phyloP scores from a whole-genome alignment of 2,797 vertebrate genomes.

The Urosaurus nigricauda region DNA sequence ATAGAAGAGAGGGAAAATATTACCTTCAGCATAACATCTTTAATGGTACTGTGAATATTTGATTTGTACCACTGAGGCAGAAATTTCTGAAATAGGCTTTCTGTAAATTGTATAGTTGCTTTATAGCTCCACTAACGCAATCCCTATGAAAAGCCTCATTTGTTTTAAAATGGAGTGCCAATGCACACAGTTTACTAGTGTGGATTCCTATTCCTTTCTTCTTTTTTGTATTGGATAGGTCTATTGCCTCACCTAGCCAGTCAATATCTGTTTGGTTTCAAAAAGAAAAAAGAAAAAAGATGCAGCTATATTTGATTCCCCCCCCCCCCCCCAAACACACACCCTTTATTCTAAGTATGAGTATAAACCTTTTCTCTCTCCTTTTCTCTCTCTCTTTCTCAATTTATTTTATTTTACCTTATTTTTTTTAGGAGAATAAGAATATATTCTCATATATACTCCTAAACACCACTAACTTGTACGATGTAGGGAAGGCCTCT shows the following conservation, averaged over 20 bases:
- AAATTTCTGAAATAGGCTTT: neutral
- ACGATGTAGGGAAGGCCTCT: too few relatives aligned
- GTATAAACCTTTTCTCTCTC: too few relatives aligned
- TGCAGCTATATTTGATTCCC: neutral
- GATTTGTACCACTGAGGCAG: constrained; percentile 13
- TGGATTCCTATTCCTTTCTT: neutral
- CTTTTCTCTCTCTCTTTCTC: too few relatives aligned
- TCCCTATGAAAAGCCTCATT: neutral
- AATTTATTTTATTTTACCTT: too few relatives aligned
- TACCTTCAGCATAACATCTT: too few relatives aligned
- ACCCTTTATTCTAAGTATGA: neutral
- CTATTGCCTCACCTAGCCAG: neutral
- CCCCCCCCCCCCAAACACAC: too few relatives aligned
- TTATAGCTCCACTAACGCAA: constrained; percentile 8
- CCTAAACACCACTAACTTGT: too few relatives aligned
- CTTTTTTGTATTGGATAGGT: neutral
- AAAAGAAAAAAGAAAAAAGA: neutral
- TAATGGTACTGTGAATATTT: constrained; percentile 9
- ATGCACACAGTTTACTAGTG: neutral
- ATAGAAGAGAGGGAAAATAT: neutral
- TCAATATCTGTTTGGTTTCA: neutral
- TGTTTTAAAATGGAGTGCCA: neutral
- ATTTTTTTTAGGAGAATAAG: too few relatives aligned
- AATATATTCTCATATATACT: too few relatives aligned
- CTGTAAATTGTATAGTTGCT: neutral